These are phyloP conservation scores for Edolisoma coerulescens DNA, from an alignment of 2,113 vertebrate genomes.

Conservation along the genomic window DNA sequence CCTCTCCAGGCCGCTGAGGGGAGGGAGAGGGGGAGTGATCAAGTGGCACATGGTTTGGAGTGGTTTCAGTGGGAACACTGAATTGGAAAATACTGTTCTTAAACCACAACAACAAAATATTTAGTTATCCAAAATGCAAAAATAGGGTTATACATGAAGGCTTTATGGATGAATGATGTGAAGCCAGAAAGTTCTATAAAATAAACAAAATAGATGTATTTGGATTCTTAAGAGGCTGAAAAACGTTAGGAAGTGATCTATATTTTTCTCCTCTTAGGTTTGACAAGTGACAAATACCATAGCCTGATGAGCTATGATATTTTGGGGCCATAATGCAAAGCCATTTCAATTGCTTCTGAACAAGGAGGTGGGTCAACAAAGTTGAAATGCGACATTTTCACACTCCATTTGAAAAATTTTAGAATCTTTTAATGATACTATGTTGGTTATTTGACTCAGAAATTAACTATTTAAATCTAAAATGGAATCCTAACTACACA, in stretches of 20 bases:
- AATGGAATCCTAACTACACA: background rate
- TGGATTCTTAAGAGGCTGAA: background rate
- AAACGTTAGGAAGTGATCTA: background rate
- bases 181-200: background rate
- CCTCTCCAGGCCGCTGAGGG: accelerated
- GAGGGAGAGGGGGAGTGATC: background rate
- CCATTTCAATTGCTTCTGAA: background rate
- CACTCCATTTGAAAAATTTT: background rate
- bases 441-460: background rate
- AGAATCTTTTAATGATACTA: background rate
- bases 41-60: background rate
- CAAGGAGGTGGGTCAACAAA: background rate
- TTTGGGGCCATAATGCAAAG: background rate
- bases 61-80: background rate
- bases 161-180: background rate
- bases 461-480: background rate
- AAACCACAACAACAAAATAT: background rate
- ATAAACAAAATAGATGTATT: background rate
- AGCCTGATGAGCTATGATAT: background rate
- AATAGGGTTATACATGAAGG: background rate
- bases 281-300: background rate
- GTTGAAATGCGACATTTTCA: background rate
- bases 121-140: background rate
- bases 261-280: background rate
- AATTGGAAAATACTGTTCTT: background rate